A percentile compares a stretch with the other conserved stretches of the same genome.
These are phyloP conservation scores for Apamea sordens DNA, from an alignment of 2,888 invertebrate species.

Conservation along the genomic window DNA sequence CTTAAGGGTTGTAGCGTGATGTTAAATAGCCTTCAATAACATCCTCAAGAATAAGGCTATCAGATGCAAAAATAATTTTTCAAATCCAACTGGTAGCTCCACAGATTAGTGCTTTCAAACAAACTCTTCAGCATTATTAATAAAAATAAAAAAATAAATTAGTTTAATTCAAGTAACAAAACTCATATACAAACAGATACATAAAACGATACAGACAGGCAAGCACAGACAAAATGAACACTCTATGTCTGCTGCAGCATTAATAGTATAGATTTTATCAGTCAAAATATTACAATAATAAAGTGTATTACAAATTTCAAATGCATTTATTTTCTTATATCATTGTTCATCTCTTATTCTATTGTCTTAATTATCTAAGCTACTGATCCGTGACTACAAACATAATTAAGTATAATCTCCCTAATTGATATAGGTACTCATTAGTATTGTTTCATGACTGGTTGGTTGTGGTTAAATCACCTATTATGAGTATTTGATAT, in stretches of 20 bases:
- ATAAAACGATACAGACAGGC: too few species aligned
- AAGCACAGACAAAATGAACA: too few species aligned
- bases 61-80: background rate
- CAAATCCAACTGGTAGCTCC: too few species aligned
- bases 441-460: constrained; percentile 12
- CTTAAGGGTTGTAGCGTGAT: background rate
- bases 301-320: background rate
- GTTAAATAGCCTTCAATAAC: background rate
- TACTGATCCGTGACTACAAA: background rate
- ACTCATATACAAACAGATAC: too few species aligned
- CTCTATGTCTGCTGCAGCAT: too few species aligned
- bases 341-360: background rate
- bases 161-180: too few species aligned
- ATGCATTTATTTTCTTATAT: background rate
- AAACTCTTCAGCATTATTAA: background rate
- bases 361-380: background rate
- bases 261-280: background rate
- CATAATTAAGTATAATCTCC: background rate
- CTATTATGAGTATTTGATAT: background rate
- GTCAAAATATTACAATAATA: background rate
- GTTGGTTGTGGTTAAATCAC: constrained; percentile 22
- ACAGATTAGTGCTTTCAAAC: background rate
- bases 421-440: constrained; percentile 7
- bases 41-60: background rate
- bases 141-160: background rate